These are phyloP conservation scores for Strix aluco DNA, from an alignment of 2,113 vertebrate species.

Conservation along the genomic window DNA sequence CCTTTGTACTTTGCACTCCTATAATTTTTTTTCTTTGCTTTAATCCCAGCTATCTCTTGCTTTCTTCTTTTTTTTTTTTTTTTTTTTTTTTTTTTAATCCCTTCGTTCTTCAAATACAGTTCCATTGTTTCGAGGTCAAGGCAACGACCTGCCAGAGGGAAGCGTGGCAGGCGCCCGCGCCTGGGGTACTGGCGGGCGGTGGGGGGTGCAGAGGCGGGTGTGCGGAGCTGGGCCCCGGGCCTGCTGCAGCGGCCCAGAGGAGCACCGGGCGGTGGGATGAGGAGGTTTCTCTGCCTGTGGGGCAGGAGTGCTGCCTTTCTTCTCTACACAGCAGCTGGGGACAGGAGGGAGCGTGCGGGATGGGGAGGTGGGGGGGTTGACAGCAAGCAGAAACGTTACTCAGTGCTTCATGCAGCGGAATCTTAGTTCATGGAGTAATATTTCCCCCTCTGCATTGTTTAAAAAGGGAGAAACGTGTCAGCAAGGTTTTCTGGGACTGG, in stretches of 20 bases:
- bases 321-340: rapidly evolving
- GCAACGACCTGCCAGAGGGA: neutral
- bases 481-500: neutral
- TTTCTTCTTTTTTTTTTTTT: neutral
- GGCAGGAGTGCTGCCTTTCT: neutral
- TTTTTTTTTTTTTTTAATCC: neutral
- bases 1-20: constrained; percentile 22
- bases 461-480: neutral
- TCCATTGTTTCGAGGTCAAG: constrained; percentile 22
- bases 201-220: rapidly evolving
- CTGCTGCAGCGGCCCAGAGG: rapidly evolving
- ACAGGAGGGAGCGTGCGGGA: neutral
- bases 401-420: neutral
- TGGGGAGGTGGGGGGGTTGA: neutral
- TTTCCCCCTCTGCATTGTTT: neutral
- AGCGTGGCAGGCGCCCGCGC: rapidly evolving
- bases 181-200: neutral
- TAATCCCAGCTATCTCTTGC: neutral
- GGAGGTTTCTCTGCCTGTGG: neutral
- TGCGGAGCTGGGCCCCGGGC: rapidly evolving
- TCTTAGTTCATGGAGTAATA: neutral
- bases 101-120: neutral
- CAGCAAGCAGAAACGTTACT: neutral
- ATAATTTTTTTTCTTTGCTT: constrained; percentile 18
- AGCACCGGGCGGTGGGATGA: rapidly evolving